Conservation (phyloP, 1,140 invertebrate species). For the Drosophila equinoxialis region DNA sequence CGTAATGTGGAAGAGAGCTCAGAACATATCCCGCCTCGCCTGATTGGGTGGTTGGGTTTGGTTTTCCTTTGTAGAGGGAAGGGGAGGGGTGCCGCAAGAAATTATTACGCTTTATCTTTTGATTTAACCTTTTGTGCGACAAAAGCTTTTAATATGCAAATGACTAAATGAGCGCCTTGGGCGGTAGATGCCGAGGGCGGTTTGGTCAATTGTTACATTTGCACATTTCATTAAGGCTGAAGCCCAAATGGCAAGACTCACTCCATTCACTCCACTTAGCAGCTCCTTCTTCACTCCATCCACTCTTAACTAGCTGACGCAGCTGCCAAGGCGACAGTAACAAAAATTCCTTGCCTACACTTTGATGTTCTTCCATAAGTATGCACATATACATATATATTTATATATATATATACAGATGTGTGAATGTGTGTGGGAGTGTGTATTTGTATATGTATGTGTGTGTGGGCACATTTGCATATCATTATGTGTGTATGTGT, state of each 20-base stretch:
- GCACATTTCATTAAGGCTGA: slow-evolving; percentile 76
- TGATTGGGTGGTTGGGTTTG: neutral
- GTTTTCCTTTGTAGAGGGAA: neutral
- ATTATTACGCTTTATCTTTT: slow-evolving; percentile 72
- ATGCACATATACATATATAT: slow-evolving; percentile 22
- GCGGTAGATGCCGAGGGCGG: slow-evolving; percentile 43
- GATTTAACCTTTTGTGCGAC: slow-evolving; percentile 74
- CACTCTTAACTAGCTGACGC: slow-evolving; percentile 65
- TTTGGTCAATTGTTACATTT: slow-evolving; percentile 78
- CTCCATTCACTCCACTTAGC: neutral
- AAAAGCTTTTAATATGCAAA: slow-evolving; percentile 81
- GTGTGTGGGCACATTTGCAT: slow-evolving; percentile 70
- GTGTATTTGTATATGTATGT: slow-evolving; percentile 18
- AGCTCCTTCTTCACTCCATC: neutral
- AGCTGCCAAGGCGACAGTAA: slow-evolving; percentile 40
- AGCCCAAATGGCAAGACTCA: slow-evolving; percentile 32
- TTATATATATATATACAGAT: neutral
- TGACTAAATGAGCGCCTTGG: slow-evolving; percentile 75
- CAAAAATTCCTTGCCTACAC: slow-evolving; percentile 40
- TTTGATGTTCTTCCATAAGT: slow-evolving; percentile 62
- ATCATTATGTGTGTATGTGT: slow-evolving; percentile 60
- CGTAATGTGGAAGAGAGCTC: neutral
- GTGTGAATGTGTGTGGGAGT: slow-evolving; percentile 19
- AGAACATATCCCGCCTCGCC: neutral
- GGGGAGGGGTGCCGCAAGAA: slow-evolving; percentile 33